Percentiles rank a stretch among this genome's conserved stretches.
Conservation (phyloP, 2,797 vertebrate genomes). For the Cryptoblepharus egeriae region DNA sequence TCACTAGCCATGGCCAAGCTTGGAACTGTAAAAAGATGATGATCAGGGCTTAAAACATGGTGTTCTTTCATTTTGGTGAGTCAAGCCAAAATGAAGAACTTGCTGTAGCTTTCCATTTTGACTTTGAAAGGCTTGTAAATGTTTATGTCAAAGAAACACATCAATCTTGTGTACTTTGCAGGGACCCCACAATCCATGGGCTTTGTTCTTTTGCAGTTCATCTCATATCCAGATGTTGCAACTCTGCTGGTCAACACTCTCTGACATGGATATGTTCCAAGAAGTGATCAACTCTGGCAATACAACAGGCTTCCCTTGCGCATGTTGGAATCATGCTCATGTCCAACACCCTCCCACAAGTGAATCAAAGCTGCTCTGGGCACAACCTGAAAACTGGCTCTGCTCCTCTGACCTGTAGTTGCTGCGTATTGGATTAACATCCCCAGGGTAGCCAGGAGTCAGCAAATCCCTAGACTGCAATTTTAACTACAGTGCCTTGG, state of each 20-base stretch:
- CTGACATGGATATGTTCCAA: rapidly evolving
- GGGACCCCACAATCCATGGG: neutral
- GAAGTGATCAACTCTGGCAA: neutral
- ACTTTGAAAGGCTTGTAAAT: rapidly evolving
- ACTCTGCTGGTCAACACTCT: neutral
- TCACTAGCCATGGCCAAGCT: neutral
- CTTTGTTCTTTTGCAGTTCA: neutral
- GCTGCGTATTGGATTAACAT: neutral
- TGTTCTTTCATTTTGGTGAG: neutral
- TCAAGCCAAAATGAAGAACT: neutral
- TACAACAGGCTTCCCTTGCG: neutral
- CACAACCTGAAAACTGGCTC: neutral
- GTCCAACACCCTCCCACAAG: neutral
- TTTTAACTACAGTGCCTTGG: neutral
- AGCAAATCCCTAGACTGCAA: neutral
- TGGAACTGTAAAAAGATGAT: neutral
- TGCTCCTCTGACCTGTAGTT: constrained; percentile 1
- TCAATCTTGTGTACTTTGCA: constrained; percentile 15
- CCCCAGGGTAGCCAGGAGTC: neutral
- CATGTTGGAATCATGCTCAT: neutral
- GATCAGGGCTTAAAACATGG: neutral
- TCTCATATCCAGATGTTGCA: constrained; percentile 33
- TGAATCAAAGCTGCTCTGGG: neutral
- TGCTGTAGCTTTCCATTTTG: constrained; percentile 17
- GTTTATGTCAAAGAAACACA: constrained; percentile 21